Conservation (phyloP, 2,888 invertebrate species). For the Aleiodes testaceus region DNA sequence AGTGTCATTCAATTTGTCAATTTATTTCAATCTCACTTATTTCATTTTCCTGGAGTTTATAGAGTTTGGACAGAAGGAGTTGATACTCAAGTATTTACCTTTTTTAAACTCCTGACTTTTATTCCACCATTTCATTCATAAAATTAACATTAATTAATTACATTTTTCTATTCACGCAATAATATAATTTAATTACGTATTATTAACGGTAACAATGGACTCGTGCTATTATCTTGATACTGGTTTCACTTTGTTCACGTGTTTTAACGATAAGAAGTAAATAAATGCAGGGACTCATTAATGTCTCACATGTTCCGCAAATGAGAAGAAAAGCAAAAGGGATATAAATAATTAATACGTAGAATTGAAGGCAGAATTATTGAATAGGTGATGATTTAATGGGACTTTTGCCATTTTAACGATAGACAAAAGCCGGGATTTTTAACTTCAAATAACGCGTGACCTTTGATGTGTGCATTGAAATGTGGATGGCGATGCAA, state of each 20-base stretch:
- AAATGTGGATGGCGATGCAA: conserved; percentile 5
- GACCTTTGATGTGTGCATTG: conserved; percentile 19
- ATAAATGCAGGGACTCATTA: conserved; percentile 30
- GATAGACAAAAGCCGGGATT: conserved; percentile 3
- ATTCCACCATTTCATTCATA: not conserved
- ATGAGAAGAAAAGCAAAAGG: not conserved
- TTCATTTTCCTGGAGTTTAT: not conserved
- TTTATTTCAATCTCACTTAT: not conserved
- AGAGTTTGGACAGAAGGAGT: no score
- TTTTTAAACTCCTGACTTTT: not conserved
- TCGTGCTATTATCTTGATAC: conserved; percentile 29
- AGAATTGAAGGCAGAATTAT: not conserved
- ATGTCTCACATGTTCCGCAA: not conserved
- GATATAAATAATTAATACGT: conserved; percentile 9
- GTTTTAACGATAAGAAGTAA: conserved; percentile 32
- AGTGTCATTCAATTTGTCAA: not conserved
- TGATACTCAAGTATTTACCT: no score
- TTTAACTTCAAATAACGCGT: conserved; percentile 13
- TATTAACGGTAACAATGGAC: not conserved
- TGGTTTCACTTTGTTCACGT: conserved; percentile 32
- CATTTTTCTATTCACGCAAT: not conserved
- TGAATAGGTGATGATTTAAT: conserved; percentile 1
- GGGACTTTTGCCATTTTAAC: no score
- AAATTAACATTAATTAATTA: not conserved
- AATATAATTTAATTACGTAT: conserved; percentile 15